Evolutionary conservation across 1,140 invertebrate genomes (phyloP).

Genomic region (Heliconius hewitsoni): DNA sequence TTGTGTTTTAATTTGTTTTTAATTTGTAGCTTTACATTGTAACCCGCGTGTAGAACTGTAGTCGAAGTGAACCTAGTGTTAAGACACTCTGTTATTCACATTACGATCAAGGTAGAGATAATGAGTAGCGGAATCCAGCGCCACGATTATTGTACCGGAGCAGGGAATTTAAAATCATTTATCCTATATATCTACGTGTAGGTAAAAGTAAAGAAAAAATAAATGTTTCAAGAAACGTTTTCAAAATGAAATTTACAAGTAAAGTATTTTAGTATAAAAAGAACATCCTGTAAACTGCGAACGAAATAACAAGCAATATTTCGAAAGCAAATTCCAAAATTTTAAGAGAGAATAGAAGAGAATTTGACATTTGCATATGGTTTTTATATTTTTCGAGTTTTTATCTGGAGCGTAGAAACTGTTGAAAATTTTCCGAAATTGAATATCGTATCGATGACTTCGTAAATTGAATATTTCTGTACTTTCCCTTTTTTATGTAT

Average conservation of each 20-base stretch:
- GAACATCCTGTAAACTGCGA: neutral
- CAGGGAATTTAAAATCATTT: too few relatives aligned
- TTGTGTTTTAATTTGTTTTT: neutral
- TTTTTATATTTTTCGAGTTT: neutral
- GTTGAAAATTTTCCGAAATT: neutral
- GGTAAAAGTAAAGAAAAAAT: neutral
- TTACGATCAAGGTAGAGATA: neutral
- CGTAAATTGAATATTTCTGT: too few relatives aligned
- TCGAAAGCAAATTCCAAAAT: neutral
- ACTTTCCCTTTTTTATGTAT: too few relatives aligned
- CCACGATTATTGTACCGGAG: too few relatives aligned
- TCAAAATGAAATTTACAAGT: neutral
- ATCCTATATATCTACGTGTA: neutral
- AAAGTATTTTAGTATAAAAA: neutral
- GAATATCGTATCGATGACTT: neutral
- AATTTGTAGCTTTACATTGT: neutral
- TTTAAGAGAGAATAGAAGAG: neutral
- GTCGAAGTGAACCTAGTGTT: neutral
- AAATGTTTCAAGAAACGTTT: neutral
- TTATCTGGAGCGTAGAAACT: neutral
- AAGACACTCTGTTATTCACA: neutral
- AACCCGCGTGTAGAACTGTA: neutral
- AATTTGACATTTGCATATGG: neutral
- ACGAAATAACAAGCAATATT: conserved; percentile 5
- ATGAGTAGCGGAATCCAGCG: too few relatives aligned